A percentile compares a stretch with the other conserved stretches of the same genome.
These are phyloP conservation scores for Pyrochroa serraticornis DNA, from an alignment of 2,888 invertebrate genomes.

Conservation along the genomic window DNA sequence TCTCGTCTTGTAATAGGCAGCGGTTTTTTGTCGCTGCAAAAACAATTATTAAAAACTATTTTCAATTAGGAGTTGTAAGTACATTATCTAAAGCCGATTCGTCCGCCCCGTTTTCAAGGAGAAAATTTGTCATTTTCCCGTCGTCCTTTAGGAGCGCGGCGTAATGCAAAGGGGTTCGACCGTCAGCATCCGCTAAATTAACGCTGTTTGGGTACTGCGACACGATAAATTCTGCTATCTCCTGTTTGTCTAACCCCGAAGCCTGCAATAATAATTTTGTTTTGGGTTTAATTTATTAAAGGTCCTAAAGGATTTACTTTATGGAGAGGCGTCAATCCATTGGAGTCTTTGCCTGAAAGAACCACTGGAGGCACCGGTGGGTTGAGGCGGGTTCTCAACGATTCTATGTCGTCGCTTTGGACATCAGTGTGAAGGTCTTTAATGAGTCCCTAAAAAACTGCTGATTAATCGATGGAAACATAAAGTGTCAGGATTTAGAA, in stretches of 20 bases:
- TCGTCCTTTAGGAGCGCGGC: constrained; percentile 82
- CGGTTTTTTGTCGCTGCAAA: constrained; percentile 80
- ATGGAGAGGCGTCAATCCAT: constrained; percentile 85
- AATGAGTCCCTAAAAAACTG: constrained; percentile 70
- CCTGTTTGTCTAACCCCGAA: constrained; percentile 78
- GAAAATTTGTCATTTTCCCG: constrained; percentile 75
- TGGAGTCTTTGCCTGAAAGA: constrained; percentile 64
- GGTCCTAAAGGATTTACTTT: constrained; percentile 64
- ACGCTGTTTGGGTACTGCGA: constrained; percentile 73
- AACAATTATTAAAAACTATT: neutral
- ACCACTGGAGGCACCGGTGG: constrained; percentile 43
- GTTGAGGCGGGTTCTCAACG: constrained; percentile 37
- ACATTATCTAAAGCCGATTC: constrained; percentile 85
- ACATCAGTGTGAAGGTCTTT: constrained; percentile 81
- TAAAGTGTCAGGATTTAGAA: neutral
- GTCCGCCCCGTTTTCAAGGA: constrained; percentile 83
- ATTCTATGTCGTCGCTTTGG: constrained; percentile 76
- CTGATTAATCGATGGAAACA: too few relatives aligned
- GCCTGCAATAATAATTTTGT: constrained; percentile 63
- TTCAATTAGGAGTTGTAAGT: constrained; percentile 52
- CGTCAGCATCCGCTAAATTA: constrained; percentile 77
- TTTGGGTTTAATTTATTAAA: neutral
- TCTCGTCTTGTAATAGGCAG: constrained; percentile 78
- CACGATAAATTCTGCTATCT: constrained; percentile 76
- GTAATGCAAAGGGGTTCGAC: constrained; percentile 87